These are phyloP conservation scores for Orbicella faveolata DNA, from an alignment of 64 coral and sea anemone genomes.

Conservation along the genomic window DNA sequence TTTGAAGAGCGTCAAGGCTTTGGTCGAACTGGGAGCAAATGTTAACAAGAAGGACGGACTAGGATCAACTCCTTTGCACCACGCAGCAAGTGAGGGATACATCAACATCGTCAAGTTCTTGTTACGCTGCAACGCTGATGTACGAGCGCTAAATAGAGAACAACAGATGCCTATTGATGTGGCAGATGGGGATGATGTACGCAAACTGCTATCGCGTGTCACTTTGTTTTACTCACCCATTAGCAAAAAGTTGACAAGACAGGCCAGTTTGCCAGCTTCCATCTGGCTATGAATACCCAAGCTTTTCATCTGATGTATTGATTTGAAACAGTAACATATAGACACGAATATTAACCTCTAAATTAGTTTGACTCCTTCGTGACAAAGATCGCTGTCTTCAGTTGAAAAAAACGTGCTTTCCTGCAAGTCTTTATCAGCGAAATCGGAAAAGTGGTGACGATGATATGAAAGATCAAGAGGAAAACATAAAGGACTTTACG, in stretches of 20 bases:
- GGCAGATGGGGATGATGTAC: slow-evolving; percentile 56
- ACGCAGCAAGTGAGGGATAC: slow-evolving; percentile 61
- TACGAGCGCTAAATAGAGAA: slow-evolving; percentile 36
- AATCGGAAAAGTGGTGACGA: not conserved
- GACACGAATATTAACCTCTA: too few relatives aligned
- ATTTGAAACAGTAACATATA: too few relatives aligned
- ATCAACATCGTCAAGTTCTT: slow-evolving; percentile 66
- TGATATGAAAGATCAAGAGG: not conserved
- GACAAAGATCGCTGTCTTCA: too few relatives aligned
- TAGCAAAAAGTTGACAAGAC: not conserved
- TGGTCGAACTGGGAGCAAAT: slow-evolving; percentile 61
- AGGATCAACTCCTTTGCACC: slow-evolving; percentile 60
- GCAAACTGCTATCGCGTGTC: slow-evolving; percentile 34
- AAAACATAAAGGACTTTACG: not conserved
- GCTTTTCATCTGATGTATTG: too few relatives aligned
- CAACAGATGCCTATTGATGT: slow-evolving; percentile 64
- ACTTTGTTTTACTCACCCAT: slow-evolving; percentile 28
- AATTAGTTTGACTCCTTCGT: too few relatives aligned
- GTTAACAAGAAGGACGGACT: slow-evolving; percentile 74
- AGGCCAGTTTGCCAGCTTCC: not conserved
- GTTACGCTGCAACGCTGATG: slow-evolving; percentile 57
- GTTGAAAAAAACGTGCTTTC: not conserved
- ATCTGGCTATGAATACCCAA: not conserved
- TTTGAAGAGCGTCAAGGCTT: slow-evolving; percentile 42
- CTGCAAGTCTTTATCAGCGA: not conserved